Evolutionary conservation across 2,797 vertebrate genomes (phyloP).

Genomic region (Trichosurus vulpecula): DNA sequence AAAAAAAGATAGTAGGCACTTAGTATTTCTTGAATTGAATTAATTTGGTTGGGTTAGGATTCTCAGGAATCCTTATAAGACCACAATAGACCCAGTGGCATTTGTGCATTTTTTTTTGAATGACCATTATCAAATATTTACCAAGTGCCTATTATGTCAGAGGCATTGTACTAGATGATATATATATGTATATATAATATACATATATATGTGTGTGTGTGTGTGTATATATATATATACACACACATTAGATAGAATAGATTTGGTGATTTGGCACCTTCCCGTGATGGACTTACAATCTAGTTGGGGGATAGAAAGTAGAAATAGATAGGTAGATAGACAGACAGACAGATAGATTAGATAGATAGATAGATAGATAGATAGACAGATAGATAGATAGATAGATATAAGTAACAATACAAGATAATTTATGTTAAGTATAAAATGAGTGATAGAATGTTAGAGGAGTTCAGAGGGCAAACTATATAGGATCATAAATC

Average conservation of each 20-base stretch:
- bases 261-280: background rate
- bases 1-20: background rate
- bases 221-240: too few species aligned
- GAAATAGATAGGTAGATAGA: background rate
- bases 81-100: background rate
- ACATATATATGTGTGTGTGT: too few species aligned
- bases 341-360: too few species aligned
- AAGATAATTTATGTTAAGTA: background rate
- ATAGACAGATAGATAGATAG: background rate
- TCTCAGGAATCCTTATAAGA: background rate
- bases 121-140: background rate
- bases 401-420: background rate
- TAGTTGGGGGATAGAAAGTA: background rate
- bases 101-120: background rate
- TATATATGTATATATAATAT: too few species aligned
- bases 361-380: too few species aligned
- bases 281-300: background rate
- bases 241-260: too few species aligned
- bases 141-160: background rate
- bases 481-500: background rate
- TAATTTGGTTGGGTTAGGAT: background rate
- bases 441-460: background rate
- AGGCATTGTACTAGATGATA: background rate
- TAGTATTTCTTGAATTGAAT: background rate
- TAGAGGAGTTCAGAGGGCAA: background rate